Base-by-base conservation (phyloP, 1,140 invertebrate genomes). In the Ephestia elutella region DNA sequence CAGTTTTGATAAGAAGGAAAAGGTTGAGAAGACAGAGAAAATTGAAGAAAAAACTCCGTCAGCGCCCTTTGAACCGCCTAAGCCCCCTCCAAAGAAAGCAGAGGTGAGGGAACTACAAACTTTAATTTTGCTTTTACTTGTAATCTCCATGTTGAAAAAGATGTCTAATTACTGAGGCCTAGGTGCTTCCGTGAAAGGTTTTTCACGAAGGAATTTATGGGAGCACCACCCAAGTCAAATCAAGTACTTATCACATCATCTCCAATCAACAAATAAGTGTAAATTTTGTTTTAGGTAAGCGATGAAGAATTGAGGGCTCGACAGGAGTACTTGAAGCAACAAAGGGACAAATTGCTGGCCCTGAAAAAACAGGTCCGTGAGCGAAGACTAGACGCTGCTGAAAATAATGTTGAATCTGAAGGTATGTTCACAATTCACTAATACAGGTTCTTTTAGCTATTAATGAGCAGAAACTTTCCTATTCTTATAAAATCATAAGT, bases 321-420 rank as follows among this genome's bases (percentile, higher is more conserved):
- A 0, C 94, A 96, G 73, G 91, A 95, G 68, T 98, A 97, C 80
- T 86, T 98, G 20, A 92, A 95, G 28, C 91, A 94, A 50, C 96
- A 97, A 81, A 90, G 97, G 21, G 96, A 98, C 80, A 97, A 97
- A 78, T 90, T 98, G 17, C 90, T 98, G 28, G 94, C 94, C 15
- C 78, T 98, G 70, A 98, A 98, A 78, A 95, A 95, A 77, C 92
- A 95, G 81, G 96, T 95, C 17, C 90, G 96, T 20, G 93, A 94
- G 71, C 94, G 94, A 67, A 92, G 94, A 70, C 84, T 98, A 2
- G 86, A 77, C 15, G 91, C 91, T n/a, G 90, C 86, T 10, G 85
- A 90, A 62, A 80, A 87, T 7, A 80, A 82, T 1, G 68, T 54
- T 4, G 73, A 78, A 53, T 62, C 70, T 20, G 71, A 61, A 69